Conservation (phyloP, 2,113 vertebrate species). For the Corynorhinus townsendii region DNA sequence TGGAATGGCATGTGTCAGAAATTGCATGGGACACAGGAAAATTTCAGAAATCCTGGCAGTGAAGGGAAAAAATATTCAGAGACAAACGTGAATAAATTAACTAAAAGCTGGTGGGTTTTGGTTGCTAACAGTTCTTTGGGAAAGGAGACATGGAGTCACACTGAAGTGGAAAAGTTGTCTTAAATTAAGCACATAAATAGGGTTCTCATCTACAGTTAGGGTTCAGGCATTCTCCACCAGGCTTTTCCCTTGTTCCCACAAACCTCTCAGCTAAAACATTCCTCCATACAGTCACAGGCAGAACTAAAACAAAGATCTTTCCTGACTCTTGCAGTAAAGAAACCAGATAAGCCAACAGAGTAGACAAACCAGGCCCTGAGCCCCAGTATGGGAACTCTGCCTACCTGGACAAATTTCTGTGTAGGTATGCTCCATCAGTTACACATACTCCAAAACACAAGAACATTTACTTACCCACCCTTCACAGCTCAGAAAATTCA, state of each 20-base stretch:
- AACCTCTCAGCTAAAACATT: neutral
- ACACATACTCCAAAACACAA: neutral
- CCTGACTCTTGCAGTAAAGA: neutral
- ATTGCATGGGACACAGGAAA: neutral
- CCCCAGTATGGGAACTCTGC: neutral
- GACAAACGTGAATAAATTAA: neutral
- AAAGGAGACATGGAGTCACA: neutral
- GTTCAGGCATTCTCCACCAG: neutral
- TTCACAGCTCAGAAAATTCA: neutral
- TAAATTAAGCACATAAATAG: neutral
- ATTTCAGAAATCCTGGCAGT: neutral
- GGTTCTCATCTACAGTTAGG: neutral
- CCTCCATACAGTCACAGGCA: neutral
- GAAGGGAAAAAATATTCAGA: neutral
- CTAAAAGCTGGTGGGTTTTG: neutral
- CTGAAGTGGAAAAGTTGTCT: neutral
- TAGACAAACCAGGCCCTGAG: neutral
- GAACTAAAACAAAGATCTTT: neutral
- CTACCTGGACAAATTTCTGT: neutral
- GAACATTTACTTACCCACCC: neutral
- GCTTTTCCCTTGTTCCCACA: neutral
- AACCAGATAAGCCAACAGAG: neutral
- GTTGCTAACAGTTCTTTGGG: neutral
- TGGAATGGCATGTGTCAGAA: neutral
- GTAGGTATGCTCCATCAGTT: neutral